A percentile compares a stretch with the other conserved stretches of the same genome.
phyloP scores from a whole-genome alignment of 2,888 invertebrate species.

The Ferrisia virgata region DNA sequence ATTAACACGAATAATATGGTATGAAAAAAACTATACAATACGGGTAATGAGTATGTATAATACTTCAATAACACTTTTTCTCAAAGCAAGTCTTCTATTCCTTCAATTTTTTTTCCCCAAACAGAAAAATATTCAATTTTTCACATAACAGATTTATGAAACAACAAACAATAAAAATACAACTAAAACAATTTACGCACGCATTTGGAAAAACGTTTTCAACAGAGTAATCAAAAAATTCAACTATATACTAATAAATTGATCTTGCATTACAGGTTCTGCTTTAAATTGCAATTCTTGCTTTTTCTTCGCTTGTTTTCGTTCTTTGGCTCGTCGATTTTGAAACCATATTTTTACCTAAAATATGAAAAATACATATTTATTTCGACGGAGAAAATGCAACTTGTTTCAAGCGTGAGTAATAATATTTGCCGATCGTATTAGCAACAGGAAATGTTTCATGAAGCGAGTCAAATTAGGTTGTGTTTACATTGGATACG shows the following conservation, averaged over 20 bases:
- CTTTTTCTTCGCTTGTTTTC: conserved; percentile 83
- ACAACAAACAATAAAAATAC: not conserved
- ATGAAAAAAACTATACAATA: not conserved
- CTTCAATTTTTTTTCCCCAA: not conserved
- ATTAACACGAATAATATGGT: not conserved
- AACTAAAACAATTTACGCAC: not conserved
- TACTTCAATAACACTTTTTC: not conserved
- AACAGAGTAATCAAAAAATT: not conserved
- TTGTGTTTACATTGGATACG: not conserved
- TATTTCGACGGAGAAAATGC: not conserved
- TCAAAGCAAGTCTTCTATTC: not conserved
- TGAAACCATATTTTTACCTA: conserved; percentile 84
- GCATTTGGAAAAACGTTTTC: not conserved
- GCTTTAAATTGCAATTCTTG: conserved; percentile 58
- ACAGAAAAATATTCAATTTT: not conserved
- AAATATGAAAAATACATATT: conserved; percentile 21
- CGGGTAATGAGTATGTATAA: not conserved
- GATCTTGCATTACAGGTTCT: not conserved
- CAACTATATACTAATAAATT: conserved; percentile 7
- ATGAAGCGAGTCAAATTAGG: not conserved
- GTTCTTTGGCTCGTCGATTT: conserved; percentile 89
- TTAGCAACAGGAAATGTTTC: not conserved
- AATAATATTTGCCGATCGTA: not conserved
- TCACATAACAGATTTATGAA: not conserved
- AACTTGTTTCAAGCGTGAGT: not conserved